phyloP scores from a whole-genome alignment of 2,888 invertebrate species.

The Stomorhina lunata region DNA sequence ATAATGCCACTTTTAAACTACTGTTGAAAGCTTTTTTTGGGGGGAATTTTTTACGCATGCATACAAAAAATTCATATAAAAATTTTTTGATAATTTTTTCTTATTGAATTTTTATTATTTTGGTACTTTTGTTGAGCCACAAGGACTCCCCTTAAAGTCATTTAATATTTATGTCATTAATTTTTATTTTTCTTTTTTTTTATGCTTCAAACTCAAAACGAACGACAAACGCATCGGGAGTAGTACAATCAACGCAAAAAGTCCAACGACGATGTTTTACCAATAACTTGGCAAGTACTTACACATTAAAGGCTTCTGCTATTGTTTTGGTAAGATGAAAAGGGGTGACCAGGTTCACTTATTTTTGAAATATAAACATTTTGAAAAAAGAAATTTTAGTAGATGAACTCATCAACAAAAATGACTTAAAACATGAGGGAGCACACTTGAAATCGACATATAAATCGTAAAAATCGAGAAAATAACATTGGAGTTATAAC shows the following conservation, averaged over 20 bases:
- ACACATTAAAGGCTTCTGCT: conserved; percentile 41
- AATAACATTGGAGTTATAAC: no score
- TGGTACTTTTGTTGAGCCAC: conserved; percentile 2
- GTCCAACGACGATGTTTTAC: conserved; percentile 22
- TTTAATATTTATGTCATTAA: conserved; percentile 65
- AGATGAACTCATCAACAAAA: no score
- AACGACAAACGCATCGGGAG: neutral
- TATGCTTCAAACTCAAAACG: conserved; percentile 58
- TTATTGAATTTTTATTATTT: conserved; percentile 52
- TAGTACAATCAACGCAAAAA: neutral
- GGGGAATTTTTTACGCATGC: conserved; percentile 56
- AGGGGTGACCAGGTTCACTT: conserved; percentile 38
- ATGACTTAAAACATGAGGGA: no score
- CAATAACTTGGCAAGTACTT: conserved; percentile 52
- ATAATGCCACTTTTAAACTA: conserved; percentile 62
- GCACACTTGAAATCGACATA: no score
- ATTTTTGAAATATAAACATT: no score
- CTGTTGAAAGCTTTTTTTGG: conserved; percentile 28
- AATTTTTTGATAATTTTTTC: conserved; percentile 17
- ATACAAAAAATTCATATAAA: conserved; percentile 20
- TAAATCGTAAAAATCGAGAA: no score
- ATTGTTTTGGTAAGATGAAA: conserved; percentile 9
- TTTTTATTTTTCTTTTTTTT: no score
- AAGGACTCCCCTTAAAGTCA: conserved; percentile 58
- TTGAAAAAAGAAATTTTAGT: no score